Evolutionary conservation across 2,888 invertebrate genomes (phyloP), one percentile per base, ranked within the genome.

Genomic region (Plagodis pulveraria): DNA sequence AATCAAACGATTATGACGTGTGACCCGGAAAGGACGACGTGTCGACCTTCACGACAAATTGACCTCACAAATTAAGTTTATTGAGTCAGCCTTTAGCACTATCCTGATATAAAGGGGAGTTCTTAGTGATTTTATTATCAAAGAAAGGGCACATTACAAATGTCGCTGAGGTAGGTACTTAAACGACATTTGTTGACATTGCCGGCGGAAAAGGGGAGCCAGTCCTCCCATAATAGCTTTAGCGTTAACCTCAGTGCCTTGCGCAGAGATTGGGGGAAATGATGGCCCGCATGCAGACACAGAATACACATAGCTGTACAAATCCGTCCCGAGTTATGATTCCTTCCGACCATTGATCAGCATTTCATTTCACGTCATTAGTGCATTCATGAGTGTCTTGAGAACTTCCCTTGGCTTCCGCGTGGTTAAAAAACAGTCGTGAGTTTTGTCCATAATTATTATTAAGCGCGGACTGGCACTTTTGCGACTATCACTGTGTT

Each of bases 141-240:
- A 52, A 52, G 34, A 56, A 60, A 50, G 56, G 60, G 43, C 59
- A 47, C 32, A 34, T 43, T 34, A 59, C 47, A 54, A 59, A 55
- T 59, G 55, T 55, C 55, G 46, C 40, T 50, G 50, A 54, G 54
- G 50, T 54, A 58, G 35, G 43, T 48, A 32, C 47, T 35, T 47
- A 40, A 22, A 22, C 51, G 50, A 44, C 12, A 44, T 46, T 54
- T 43, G 51, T 52, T 48, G 60, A 56, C 51, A 45, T 50, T 44
- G 48, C 42, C 40, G 41, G 40, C 41, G 59, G 54, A 50, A 54
- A 42, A 36, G 42, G 53, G 47, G 51, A 36, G 33, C 43, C 34
- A 41, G 34, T 32, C 11, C 36, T 10, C 32, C 9, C 46, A 11
- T 54, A 42, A 50, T 54, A 54, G 54, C 49, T 41, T 53, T 50